A percentile compares a stretch with the other conserved stretches of the same genome.
phyloP scores from a whole-genome alignment of 2,797 vertebrate species.

The Channallabes apus region DNA sequence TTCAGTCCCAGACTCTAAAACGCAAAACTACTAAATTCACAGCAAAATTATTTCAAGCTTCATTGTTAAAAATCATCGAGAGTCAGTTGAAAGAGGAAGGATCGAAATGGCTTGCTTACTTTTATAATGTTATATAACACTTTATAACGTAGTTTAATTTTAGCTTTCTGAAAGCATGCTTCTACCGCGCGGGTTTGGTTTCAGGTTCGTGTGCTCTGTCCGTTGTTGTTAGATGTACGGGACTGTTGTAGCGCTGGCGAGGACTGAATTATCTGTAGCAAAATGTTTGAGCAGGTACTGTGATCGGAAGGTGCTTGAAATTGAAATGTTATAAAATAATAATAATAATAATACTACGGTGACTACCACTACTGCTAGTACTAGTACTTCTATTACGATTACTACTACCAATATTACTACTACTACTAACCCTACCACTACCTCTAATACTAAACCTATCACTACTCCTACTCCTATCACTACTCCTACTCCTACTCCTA shows the following conservation, averaged over 20 bases:
- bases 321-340: neutral
- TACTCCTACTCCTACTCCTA: too few relatives aligned
- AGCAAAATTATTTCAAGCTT: neutral
- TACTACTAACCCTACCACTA: too few relatives aligned
- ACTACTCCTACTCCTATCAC: too few relatives aligned
- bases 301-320: neutral
- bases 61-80: neutral
- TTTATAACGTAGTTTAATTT: neutral
- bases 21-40: neutral
- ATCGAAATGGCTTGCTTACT: too few relatives aligned
- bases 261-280: neutral
- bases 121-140: neutral
- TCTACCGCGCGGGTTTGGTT: too few relatives aligned
- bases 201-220: neutral
- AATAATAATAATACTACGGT: too few relatives aligned
- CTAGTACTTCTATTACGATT: too few relatives aligned
- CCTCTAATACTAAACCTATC: too few relatives aligned
- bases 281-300: neutral
- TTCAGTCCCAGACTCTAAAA: neutral
- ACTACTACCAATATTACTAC: too few relatives aligned
- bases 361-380: too few relatives aligned
- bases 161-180: neutral
- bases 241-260: too few relatives aligned
- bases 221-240: neutral
- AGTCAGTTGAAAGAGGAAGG: neutral